Evolutionary conservation across 2,113 vertebrate species (phyloP).

Genomic region (Cephalophus harveyi): DNA sequence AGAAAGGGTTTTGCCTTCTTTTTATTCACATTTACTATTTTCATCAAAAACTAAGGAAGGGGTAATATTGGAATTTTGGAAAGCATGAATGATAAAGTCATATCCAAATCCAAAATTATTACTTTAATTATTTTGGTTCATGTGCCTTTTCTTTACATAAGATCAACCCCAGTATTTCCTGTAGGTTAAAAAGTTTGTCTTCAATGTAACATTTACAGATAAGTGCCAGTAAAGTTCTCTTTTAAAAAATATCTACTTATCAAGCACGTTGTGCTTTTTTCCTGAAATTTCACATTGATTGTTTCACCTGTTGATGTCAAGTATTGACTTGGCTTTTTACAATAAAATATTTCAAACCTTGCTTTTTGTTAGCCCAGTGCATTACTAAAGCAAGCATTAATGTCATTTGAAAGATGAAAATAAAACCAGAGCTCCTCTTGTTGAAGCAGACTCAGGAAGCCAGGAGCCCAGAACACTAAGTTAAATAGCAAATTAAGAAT

Average conservation of each 20-base stretch:
- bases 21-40: not conserved
- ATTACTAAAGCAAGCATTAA: conserved; percentile 18
- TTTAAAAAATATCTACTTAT: not conserved
- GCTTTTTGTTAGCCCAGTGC: not conserved
- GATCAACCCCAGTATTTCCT: not conserved
- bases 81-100: not conserved
- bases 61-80: not conserved
- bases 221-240: not conserved
- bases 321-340: not conserved
- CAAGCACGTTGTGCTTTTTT: not conserved
- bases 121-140: not conserved
- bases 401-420: not conserved
- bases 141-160: not conserved
- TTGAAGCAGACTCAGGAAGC: not conserved
- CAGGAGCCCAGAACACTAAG: not conserved
- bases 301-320: not conserved
- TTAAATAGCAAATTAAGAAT: not conserved
- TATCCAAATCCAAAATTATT: not conserved
- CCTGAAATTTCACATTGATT: not conserved
- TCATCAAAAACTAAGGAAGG: not conserved
- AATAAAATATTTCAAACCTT: not conserved
- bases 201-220: not conserved
- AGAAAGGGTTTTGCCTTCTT: not conserved
- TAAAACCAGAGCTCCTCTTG: not conserved
- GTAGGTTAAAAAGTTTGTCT: not conserved